Percentiles rank a stretch among this genome's conserved stretches.
phyloP scores from a whole-genome alignment of 1,140 invertebrate genomes.

The Melipona quadrifasciata region DNA sequence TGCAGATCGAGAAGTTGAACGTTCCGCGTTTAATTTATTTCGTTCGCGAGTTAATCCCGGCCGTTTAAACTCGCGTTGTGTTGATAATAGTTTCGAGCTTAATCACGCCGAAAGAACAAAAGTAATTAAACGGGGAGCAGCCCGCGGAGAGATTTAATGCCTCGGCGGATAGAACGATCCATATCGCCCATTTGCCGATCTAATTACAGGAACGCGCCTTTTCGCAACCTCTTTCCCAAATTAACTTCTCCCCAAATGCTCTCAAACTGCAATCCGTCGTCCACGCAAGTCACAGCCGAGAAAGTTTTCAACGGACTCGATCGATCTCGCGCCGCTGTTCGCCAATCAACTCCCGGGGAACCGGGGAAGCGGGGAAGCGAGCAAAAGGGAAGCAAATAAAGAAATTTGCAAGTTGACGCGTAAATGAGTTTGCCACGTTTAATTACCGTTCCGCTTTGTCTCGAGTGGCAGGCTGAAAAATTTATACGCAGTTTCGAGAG shows the following conservation, averaged over 20 bases:
- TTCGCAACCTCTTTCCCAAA: constrained; percentile 7
- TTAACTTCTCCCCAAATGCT: neutral
- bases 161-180: neutral
- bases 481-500: neutral
- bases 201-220: neutral
- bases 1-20: too few species aligned
- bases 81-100: neutral
- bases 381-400: neutral
- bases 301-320: constrained; percentile 8
- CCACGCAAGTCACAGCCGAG: neutral
- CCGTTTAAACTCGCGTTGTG: neutral
- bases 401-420: neutral
- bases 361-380: neutral
- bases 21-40: neutral
- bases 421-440: neutral
- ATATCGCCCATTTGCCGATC: neutral
- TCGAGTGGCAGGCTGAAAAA: neutral
- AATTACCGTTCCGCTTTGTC: neutral
- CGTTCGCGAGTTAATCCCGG: neutral
- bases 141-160: neutral
- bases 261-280: neutral
- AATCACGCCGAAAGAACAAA: neutral
- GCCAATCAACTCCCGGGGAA: neutral
- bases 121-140: neutral
- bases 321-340: constrained; percentile 19